Evolutionary conservation across 2,888 invertebrate genomes (phyloP).

Genomic region (Polyommatus iphigenia): DNA sequence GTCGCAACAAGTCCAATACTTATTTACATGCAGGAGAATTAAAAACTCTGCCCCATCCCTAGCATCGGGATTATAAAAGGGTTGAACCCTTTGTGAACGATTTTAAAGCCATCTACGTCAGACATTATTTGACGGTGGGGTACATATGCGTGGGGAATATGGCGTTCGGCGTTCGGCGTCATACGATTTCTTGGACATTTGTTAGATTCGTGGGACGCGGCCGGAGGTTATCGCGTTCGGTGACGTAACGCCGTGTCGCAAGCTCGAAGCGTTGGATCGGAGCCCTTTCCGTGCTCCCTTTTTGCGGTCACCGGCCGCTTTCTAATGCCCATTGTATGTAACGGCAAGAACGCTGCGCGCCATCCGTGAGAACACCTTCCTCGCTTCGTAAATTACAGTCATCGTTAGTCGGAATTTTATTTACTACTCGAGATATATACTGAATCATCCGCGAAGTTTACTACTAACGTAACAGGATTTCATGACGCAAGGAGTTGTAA

Average conservation of each 20-base stretch:
- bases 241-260: constrained; percentile 73
- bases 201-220: constrained; percentile 44
- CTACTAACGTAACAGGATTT: constrained; percentile 31
- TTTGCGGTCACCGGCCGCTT: constrained; percentile 75
- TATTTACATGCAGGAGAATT: constrained; percentile 76
- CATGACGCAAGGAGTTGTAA: constrained; percentile 27
- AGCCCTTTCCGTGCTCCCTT: constrained; percentile 74
- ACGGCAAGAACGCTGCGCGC: constrained; percentile 59
- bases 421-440: constrained; percentile 23
- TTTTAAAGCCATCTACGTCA: constrained; percentile 62
- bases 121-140: constrained; percentile 60
- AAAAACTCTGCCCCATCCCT: constrained; percentile 74
- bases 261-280: constrained; percentile 48
- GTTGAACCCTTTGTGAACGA: constrained; percentile 75
- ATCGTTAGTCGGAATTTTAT: constrained; percentile 47
- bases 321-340: constrained; percentile 75
- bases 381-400: constrained; percentile 49
- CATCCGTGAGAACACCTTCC: constrained; percentile 67
- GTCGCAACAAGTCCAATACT: constrained; percentile 76
- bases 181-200: constrained; percentile 42
- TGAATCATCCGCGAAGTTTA: constrained; percentile 3
- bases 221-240: constrained; percentile 57
- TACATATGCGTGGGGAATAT: constrained; percentile 51
- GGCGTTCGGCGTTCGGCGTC: constrained; percentile 42
- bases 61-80: constrained; percentile 63